These are phyloP conservation scores for Atherinomorus stipes DNA, from an alignment of 2,113 vertebrate genomes.

Conservation along the genomic window DNA sequence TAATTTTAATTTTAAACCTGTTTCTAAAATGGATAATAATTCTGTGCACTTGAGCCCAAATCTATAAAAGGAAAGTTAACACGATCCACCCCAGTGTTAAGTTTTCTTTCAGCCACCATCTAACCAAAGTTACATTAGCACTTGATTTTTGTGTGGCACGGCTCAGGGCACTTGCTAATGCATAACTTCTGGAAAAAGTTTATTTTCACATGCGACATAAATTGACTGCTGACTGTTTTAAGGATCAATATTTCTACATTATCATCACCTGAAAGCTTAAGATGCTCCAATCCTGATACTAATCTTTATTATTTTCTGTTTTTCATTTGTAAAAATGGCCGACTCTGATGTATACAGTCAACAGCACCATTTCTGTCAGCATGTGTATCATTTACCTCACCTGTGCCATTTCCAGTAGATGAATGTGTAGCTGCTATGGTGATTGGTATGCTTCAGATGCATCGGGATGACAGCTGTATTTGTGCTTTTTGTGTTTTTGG, in stretches of 20 bases:
- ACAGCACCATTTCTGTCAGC: constrained; percentile 56
- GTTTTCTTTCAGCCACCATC: constrained; percentile 13
- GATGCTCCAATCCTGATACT: neutral
- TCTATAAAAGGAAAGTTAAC: constrained; percentile 7
- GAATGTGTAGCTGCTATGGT: constrained; percentile 70
- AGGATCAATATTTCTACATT: constrained; percentile 11
- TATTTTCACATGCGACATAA: constrained; percentile 50
- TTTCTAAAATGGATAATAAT: constrained; percentile 2
- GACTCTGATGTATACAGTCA: constrained; percentile 25
- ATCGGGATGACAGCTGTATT: constrained; percentile 59
- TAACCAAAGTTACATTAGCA: constrained; percentile 11
- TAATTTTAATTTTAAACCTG: constrained; percentile 1
- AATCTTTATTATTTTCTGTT: neutral
- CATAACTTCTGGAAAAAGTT: constrained; percentile 34
- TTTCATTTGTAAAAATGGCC: neutral
- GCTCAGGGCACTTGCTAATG: constrained; percentile 38
- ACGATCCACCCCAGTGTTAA: constrained; percentile 13
- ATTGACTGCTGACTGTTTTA: constrained; percentile 53
- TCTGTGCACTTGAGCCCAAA: constrained; percentile 1
- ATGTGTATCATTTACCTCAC: constrained; percentile 46
- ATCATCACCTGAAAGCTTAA: neutral
- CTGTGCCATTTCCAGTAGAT: constrained; percentile 58
- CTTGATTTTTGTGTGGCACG: constrained; percentile 38
- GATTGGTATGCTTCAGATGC: constrained; percentile 71
- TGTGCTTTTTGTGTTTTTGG: constrained; percentile 66